Base-by-base conservation (phyloP, 2,888 invertebrate species). In the Macrophya alboannulata region DNA sequence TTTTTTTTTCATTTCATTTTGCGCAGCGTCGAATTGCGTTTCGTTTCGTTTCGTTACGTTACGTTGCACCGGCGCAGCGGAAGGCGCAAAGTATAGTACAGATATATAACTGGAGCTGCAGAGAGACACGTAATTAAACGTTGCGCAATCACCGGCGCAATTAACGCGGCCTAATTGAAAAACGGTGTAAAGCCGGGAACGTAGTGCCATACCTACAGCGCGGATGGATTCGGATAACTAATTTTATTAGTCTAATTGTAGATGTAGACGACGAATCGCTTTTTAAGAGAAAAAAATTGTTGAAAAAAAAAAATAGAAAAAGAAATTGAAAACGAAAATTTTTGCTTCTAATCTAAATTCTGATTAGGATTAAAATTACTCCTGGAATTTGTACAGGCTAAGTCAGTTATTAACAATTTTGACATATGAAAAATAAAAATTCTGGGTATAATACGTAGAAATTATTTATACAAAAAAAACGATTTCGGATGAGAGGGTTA, bases 111-210 rank as follows among this genome's bases (percentile, higher is more conserved):
- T 6, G 43, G 31, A 65, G 17, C 25, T 25, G 25, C n/a, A 48
- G 48, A 31, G 17, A 71, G 40, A 17, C 6, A 17, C 37, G 77
- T 43, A 84, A 72, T 83, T 68, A 86, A 86, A 85, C 85, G 85
- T 85, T 85, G 85, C 72, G 79, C 86, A 82, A 85, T 85, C 85
- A n/a, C 55, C 43, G 81, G 59, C 1, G 81, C 81, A 81, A 81
- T 81, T 62, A 81, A 81, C 59, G 40, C 62, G 81, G 81, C 45
- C 21, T 81, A 62, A 81, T 81, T 81, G 59, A 59, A 81, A 81
- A 31, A 15, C 77, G 77, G 51, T 31, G 77, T 31, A 25, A n/a
- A 12, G 12, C 10, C n/a, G 25, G 45, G 25, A 15, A 10, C 77
- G 55, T 17, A 17, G 37, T 8, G 15, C 6, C 37, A n/a, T 5